Evolutionary conservation across 2,888 invertebrate species (phyloP).

Genomic region (Idaea dimidiata): DNA sequence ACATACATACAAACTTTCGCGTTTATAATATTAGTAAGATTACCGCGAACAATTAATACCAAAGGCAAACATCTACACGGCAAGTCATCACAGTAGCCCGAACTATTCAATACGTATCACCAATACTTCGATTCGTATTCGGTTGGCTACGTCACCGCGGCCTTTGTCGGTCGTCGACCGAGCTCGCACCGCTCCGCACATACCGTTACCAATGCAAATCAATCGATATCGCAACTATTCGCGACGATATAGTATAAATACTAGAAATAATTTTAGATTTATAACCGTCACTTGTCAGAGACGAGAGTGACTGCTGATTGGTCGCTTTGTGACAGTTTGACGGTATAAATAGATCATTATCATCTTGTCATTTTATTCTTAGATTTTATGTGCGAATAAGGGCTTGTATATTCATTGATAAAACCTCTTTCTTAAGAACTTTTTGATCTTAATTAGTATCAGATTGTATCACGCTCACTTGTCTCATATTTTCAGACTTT

Average conservation of each 20-base stretch:
- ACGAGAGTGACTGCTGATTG: not conserved
- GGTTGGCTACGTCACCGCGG: constrained; percentile 54
- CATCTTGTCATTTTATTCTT: too few relatives aligned
- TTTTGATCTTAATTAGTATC: too few relatives aligned
- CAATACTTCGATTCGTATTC: not conserved
- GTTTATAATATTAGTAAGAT: too few relatives aligned
- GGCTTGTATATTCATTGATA: too few relatives aligned
- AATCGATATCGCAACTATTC: constrained; percentile 5
- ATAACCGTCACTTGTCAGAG: not conserved
- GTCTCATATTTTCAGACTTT: too few relatives aligned
- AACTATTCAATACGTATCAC: not conserved
- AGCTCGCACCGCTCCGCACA: constrained; percentile 19
- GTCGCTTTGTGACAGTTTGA: not conserved
- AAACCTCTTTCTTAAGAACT: too few relatives aligned
- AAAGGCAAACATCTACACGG: too few relatives aligned
- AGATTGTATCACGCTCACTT: too few relatives aligned
- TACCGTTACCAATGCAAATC: constrained; percentile 57
- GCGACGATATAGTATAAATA: not conserved
- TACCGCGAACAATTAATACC: too few relatives aligned
- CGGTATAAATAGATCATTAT: not conserved
- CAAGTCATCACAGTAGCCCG: too few relatives aligned
- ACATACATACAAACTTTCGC: too few relatives aligned
- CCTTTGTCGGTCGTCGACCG: constrained; percentile 67
- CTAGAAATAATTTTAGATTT: not conserved
- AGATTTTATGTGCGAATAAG: too few relatives aligned